phyloP scores from a whole-genome alignment of 2,113 vertebrate genomes.

The Balaeniceps rex region DNA sequence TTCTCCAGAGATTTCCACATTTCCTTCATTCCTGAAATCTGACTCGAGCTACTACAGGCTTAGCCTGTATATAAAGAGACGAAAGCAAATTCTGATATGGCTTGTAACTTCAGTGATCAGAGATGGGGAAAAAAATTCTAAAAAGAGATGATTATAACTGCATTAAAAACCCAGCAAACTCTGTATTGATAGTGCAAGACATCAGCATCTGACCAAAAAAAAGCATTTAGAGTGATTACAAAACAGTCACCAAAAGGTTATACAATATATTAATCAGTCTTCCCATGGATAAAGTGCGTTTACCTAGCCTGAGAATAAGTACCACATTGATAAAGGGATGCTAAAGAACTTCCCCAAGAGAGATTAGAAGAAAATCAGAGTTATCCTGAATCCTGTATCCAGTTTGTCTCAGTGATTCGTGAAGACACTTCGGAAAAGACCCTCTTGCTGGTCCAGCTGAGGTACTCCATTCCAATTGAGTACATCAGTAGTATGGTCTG shows the following conservation, averaged over 20 bases:
- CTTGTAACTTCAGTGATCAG: not conserved
- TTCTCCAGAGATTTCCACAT: not conserved
- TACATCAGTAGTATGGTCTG: not conserved
- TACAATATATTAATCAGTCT: not conserved
- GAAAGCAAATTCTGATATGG: too few species aligned
- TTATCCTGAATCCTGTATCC: not conserved
- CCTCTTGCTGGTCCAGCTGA: not conserved
- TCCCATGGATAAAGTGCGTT: not conserved
- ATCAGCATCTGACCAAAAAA: not conserved
- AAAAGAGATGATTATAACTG: not conserved
- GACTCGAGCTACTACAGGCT: not conserved
- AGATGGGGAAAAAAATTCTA: not conserved
- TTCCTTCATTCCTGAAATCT: not conserved
- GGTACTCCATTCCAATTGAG: not conserved
- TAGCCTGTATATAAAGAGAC: not conserved
- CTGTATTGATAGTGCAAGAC: not conserved
- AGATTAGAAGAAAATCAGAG: not conserved
- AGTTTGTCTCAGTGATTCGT: not conserved
- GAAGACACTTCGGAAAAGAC: not conserved
- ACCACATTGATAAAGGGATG: not conserved
- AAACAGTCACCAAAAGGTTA: not conserved
- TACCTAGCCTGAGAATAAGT: constrained; percentile 24
- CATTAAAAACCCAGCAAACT: not conserved
- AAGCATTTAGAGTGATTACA: not conserved
- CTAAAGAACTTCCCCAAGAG: not conserved